Base-by-base conservation (phyloP, 92 coral and sea anemone species). In the Parazoanthus atlanticus region DNA sequence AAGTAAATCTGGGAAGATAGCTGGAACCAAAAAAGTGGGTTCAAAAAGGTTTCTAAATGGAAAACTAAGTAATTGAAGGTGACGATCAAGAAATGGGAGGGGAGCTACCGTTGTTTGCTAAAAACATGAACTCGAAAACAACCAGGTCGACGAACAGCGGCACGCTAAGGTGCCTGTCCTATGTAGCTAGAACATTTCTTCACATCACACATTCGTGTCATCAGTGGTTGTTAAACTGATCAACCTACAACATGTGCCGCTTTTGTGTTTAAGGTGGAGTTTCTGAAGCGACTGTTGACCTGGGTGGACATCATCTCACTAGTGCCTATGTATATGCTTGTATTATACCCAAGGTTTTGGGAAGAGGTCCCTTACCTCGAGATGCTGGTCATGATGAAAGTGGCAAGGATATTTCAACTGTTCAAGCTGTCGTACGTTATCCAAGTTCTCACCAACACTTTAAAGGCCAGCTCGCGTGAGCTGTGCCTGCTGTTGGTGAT, bases 391-490 rank as follows among this genome's bases (percentile, higher is more conserved):
- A 93, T 97, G 94, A 81, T 95, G 31, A 95, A 97, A 43, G 97
- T 91, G 12, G 96, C 92, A 7, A 91, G 99, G 41, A 93, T 97
- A 33, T 97, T 95, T 86, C 96, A 94, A 90, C 92, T 96, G 5
- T 97, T 97, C 88, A 96, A 93, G 66, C 93, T 97, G 34, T 97
- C 99, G n/a, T 97, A 97, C 46, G 99, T 97, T 30, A 90, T 97
- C 72, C 99, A 97, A 86, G 99, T 97, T 38, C 93, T 97, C 46
- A 94, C 94, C 30, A 96, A 97, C 88, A 97, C 99, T 5, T 94
- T 97, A 8, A 97, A 91, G 81, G 99, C 98, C 17, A 95, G 99
- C 86, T 90, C 94, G 15, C 91, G 95, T 32, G 99, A 97, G 88
- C 84, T 97, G 74, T 93, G 96, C 26, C 86, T 97, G 82, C 88